Percentiles rank a stretch among this genome's conserved stretches.
phyloP scores from a whole-genome alignment of 2,797 vertebrate species.

The Florisuga fusca region DNA sequence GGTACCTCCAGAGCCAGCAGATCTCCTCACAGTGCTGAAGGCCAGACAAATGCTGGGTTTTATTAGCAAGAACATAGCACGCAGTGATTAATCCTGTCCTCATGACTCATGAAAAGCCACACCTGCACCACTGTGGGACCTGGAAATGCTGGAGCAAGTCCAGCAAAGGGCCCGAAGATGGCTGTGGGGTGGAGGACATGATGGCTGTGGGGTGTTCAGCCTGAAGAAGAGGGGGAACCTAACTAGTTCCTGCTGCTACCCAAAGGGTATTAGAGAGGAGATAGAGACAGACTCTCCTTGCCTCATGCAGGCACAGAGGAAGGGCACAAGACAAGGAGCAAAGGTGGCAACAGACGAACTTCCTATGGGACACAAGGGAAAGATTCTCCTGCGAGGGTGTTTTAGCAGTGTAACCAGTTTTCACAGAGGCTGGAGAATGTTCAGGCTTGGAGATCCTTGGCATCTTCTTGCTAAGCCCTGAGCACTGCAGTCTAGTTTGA shows the following conservation, averaged over 20 bases:
- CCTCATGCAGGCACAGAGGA: not conserved
- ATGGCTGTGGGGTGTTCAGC: not conserved
- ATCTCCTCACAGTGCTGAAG: not conserved
- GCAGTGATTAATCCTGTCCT: not conserved
- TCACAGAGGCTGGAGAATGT: not conserved
- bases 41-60: not conserved
- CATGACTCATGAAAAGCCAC: not conserved
- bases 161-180: not conserved
- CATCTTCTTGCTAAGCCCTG: not conserved
- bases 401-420: not conserved
- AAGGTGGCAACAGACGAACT: not conserved
- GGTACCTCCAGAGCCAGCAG: not conserved
- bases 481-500: not conserved
- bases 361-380: not conserved
- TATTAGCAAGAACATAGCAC: not conserved
- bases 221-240: not conserved
- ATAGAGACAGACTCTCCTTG: too few relatives aligned
- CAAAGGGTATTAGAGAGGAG: not conserved
- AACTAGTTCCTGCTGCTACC: not conserved
- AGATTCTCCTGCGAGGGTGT: not conserved
- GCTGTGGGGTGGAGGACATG: not conserved
- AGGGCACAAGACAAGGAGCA: not conserved
- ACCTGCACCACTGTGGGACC: not conserved
- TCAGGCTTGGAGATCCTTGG: not conserved
- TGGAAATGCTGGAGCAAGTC: not conserved